Conservation (phyloP, 2,797 vertebrate genomes). For the Onychomys leucogaster region DNA sequence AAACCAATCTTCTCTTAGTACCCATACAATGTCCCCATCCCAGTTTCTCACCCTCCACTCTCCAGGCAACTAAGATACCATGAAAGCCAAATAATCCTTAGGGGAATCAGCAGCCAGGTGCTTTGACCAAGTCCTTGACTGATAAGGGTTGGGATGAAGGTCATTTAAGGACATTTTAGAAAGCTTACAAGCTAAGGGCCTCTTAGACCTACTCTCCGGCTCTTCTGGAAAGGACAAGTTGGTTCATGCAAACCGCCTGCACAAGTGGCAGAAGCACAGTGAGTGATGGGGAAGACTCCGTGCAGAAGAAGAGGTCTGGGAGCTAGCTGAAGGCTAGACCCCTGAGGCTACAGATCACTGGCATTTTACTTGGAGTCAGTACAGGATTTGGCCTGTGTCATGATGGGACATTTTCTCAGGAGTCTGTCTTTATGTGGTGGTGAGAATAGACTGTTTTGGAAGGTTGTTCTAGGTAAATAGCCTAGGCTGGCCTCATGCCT, state of each 20-base stretch:
- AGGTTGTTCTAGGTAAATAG: neutral
- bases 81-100: neutral
- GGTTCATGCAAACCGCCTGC: neutral
- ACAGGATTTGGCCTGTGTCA: neutral
- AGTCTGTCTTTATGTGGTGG: neutral
- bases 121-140: neutral
- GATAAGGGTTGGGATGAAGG: neutral
- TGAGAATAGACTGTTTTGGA: neutral
- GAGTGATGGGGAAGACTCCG: neutral
- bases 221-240: neutral
- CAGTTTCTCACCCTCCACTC: neutral
- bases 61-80: neutral
- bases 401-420: neutral
- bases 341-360: neutral
- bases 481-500: neutral
- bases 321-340: neutral
- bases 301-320: neutral
- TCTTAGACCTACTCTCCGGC: neutral
- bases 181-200: neutral
- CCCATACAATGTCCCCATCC: neutral
- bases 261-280: neutral
- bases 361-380: constrained; percentile 23
- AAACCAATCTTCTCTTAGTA: neutral
- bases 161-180: constrained; percentile 21
- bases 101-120: neutral